These are phyloP conservation scores for Morbakka virulenta DNA, from an alignment of 30 jellyfish, hydroid and myxozoan species.

Conservation along the genomic window DNA sequence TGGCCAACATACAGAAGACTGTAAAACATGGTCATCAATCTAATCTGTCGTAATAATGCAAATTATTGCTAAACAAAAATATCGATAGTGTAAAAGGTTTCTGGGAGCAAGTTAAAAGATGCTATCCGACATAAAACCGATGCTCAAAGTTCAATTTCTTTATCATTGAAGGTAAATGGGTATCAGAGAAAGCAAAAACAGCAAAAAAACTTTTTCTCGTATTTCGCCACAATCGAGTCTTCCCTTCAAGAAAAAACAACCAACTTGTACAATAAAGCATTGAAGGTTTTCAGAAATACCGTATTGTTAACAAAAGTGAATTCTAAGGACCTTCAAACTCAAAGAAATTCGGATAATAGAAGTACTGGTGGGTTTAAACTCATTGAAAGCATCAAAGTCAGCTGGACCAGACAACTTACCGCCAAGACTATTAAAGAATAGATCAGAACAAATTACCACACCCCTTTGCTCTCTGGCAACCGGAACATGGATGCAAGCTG, in stretches of 20 bases:
- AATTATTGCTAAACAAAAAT: too few species aligned
- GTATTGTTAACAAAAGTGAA: slow-evolving; percentile 21
- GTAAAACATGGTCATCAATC: too few species aligned
- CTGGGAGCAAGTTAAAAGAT: too few species aligned
- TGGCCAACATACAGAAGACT: too few species aligned
- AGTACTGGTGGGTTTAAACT: slow-evolving; percentile 27
- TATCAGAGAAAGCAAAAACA: too few species aligned
- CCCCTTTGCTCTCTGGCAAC: slow-evolving; percentile 29
- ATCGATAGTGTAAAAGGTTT: too few species aligned
- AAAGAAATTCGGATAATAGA: slow-evolving; percentile 32
- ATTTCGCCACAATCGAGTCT: too few species aligned
- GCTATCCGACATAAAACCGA: too few species aligned
- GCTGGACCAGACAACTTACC: slow-evolving; percentile 58
- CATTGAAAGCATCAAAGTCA: slow-evolving; percentile 42
- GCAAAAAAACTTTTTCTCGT: too few species aligned
- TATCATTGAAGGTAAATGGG: too few species aligned
- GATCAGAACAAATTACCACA: slow-evolving; percentile 42
- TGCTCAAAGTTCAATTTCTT: too few species aligned
- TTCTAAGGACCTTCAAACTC: slow-evolving; percentile 15
- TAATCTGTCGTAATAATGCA: too few species aligned
- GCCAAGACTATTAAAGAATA: slow-evolving; percentile 22
- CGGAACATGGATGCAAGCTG: slow-evolving; percentile 41
- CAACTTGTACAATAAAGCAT: neutral
- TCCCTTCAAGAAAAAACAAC: slow-evolving; percentile 5
- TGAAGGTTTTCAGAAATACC: slow-evolving; percentile 27